Evolutionary conservation across 2,888 invertebrate genomes (phyloP), one percentile per base, ranked within the genome.

Genomic region (Rhamphomyia laevipes): DNA sequence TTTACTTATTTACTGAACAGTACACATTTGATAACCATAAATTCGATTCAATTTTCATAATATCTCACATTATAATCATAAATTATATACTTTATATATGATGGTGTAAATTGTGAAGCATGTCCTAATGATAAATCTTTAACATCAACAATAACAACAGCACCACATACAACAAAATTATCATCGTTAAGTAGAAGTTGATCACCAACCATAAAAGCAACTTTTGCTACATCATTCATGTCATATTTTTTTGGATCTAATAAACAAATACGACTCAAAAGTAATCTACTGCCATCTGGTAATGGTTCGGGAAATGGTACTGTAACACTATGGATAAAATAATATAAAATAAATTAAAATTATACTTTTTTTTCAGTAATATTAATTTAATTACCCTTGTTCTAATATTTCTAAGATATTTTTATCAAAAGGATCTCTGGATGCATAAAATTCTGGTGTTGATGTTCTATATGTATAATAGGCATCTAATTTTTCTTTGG

Each of bases 401-500:
- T 61, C 58, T 12, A 53, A 49, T 43, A 56, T 47, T 46, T 46
- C 46, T 53, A 61, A 60, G 16, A 63, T 54, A 52, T 58, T 58
- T 6, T 59, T 53, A 21, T 50, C 56, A 18, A 62, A 58, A 0
- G 72, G 70, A 61, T 74, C 71, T 18, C 70, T 60, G 46, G 64
- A 60, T 5, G 51, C 51, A 53, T 66, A 76, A 51, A 78, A 59
- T 55, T 80, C 79, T 1, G 80, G 77, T 5, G 75, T 67, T 31
- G 73, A 64, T 2, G 72, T 64, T 23, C 73, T 70, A 27, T 77
- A 53, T 1, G 77, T 72, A 58, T 77, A 76, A 57, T 67, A 76
- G 50, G 72, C 63, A 56, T 79, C 78, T 4, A 80, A 47, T 59
- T 78, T 79, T 57, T 75, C 73, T 57, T 79, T 79, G 2, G 76